A percentile compares a stretch with the other conserved stretches of the same genome.
These are phyloP conservation scores for Agrotis clavis DNA, from an alignment of 2,888 invertebrate genomes.

Conservation along the genomic window DNA sequence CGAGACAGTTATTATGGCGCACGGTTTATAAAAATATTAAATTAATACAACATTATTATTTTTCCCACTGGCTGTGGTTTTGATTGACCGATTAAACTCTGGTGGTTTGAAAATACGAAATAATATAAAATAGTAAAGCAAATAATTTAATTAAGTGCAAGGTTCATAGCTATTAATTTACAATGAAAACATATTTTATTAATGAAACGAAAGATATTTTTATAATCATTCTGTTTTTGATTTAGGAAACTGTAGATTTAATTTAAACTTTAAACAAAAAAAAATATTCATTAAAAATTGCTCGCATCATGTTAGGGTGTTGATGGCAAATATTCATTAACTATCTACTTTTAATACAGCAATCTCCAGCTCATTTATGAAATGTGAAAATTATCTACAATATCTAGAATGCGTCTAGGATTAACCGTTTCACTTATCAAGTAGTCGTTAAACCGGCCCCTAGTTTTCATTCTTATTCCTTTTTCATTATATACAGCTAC, in stretches of 20 bases:
- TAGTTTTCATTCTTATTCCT: conserved; percentile 26
- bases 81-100: neutral
- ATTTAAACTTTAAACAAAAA: no score
- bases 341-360: neutral
- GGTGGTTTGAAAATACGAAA: neutral
- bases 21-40: conserved; percentile 42
- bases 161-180: no score
- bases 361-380: neutral
- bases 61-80: conserved; percentile 37
- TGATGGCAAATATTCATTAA: no score
- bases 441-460: conserved; percentile 15
- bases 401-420: conserved; percentile 23
- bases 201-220: no score
- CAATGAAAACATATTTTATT: no score
- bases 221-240: no score
- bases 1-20: conserved; percentile 57
- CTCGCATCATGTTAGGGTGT: no score
- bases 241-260: no score
- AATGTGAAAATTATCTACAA: conserved; percentile 12
- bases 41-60: conserved; percentile 35
- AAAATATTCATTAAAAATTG: no score
- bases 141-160: no score
- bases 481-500: conserved; percentile 4
- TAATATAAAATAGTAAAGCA: no score
- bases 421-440: conserved; percentile 30